A percentile compares a stretch with the other conserved stretches of the same genome.
phyloP scores from a whole-genome alignment of 2,113 vertebrate genomes.

The Cygnus atratus region DNA sequence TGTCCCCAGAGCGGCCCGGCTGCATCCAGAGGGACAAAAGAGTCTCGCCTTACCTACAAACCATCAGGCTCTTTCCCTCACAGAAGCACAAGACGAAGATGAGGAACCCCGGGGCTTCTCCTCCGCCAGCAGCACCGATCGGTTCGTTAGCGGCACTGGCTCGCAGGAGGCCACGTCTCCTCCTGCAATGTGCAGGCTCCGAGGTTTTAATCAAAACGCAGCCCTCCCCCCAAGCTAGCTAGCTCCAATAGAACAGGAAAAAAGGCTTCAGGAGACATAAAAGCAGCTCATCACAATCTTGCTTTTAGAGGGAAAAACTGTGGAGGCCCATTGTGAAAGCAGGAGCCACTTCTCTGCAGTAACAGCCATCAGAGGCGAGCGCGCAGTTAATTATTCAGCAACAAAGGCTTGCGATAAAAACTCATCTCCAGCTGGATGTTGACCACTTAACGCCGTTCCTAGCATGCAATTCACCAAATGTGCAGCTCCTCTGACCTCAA shows the following conservation, averaged over 20 bases:
- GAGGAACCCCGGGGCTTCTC: neutral
- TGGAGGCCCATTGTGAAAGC: neutral
- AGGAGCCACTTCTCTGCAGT: neutral
- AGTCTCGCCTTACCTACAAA: conserved; percentile 39
- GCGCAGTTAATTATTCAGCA: conserved; percentile 33
- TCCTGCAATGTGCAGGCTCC: neutral
- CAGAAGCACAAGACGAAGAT: neutral
- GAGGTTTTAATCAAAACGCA: conserved; percentile 11
- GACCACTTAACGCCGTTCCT: conserved; percentile 9
- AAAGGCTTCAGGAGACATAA: neutral
- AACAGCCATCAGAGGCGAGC: neutral
- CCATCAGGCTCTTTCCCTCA: neutral
- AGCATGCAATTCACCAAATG: neutral
- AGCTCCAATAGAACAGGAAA: neutral
- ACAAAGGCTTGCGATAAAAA: conserved; percentile 21
- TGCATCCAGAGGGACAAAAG: neutral
- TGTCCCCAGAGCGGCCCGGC: neutral
- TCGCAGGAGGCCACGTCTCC: neutral
- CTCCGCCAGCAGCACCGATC: neutral
- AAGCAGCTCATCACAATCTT: neutral
- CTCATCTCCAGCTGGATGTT: conserved; percentile 29
- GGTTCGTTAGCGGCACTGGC: fast-evolving
- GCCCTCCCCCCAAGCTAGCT: neutral
- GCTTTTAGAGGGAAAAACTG: neutral
- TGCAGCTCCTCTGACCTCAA: conserved; percentile 48